Conservation (phyloP, 2,888 invertebrate species). For the Pristionchus maxplancki region DNA sequence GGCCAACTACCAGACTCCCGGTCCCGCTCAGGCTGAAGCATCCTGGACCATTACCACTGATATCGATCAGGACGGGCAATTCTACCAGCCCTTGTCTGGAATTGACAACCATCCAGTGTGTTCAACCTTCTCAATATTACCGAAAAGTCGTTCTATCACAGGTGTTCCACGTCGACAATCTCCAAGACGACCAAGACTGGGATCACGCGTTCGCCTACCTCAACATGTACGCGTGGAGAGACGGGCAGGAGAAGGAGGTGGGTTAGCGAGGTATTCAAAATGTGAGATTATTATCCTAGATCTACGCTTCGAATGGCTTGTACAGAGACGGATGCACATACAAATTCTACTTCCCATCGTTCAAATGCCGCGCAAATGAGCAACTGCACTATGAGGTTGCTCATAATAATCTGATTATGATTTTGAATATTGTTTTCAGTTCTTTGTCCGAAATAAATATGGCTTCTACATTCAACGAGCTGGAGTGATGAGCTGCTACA, state of each 20-base stretch:
- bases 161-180: conserved; percentile 36
- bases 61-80: conserved; percentile 1
- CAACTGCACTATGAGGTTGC: conserved; percentile 67
- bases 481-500: conserved; percentile 67
- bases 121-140: no score
- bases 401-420: no score
- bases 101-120: background rate
- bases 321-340: conserved; percentile 67
- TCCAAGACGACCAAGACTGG: background rate
- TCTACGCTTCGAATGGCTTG: conserved; percentile 66
- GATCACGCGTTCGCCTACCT: conserved; percentile 19
- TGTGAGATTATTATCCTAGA: conserved; percentile 7
- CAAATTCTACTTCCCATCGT: conserved; percentile 69
- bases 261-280: background rate
- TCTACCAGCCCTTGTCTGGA: background rate
- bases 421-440: conserved; percentile 53
- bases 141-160: background rate
- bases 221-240: conserved; percentile 40
- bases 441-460: conserved; percentile 64
- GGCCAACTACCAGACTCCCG: background rate
- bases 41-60: conserved; percentile 13
- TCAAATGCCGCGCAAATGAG: conserved; percentile 64
- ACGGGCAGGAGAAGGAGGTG: conserved; percentile 19
- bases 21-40: conserved; percentile 9
- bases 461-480: conserved; percentile 68